Evolutionary conservation across 1,140 invertebrate species (phyloP).

Genomic region (Pachypsylla venusta): DNA sequence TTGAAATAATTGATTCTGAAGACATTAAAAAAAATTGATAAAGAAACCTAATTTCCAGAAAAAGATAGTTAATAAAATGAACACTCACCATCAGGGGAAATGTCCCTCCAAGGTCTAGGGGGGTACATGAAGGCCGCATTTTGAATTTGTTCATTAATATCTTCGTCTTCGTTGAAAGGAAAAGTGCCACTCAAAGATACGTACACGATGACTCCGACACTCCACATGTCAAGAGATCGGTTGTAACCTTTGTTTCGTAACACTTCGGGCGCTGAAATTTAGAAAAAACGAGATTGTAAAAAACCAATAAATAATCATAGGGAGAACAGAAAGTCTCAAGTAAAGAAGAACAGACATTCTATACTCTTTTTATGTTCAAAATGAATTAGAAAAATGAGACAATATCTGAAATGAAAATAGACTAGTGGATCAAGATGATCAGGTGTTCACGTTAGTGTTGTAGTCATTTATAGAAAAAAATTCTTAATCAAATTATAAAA

Average conservation of each 20-base stretch:
- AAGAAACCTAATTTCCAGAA: too few relatives aligned
- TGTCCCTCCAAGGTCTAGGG: conserved; percentile 93
- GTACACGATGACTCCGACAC: conserved; percentile 96
- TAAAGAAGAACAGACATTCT: too few relatives aligned
- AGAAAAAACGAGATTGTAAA: too few relatives aligned
- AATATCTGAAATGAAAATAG: conserved; percentile 1
- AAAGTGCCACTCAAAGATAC: conserved; percentile 93
- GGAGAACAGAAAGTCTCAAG: too few relatives aligned
- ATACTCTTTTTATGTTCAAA: neutral
- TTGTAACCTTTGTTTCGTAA: conserved; percentile 97
- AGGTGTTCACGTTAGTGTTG: too few relatives aligned
- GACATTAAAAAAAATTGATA: too few relatives aligned
- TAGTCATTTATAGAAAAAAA: too few relatives aligned
- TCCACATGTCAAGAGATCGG: conserved; percentile 98
- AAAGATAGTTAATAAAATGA: too few relatives aligned
- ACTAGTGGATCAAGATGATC: too few relatives aligned
- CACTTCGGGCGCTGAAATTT: conserved; percentile 98
- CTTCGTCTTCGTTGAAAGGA: conserved; percentile 98
- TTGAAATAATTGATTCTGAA: too few relatives aligned
- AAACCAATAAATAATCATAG: too few relatives aligned
- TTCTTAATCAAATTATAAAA: neutral
- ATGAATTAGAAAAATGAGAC: neutral
- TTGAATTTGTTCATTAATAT: conserved; percentile 98
- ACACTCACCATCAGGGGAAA: conserved; percentile 82
- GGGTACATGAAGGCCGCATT: conserved; percentile 99